These are phyloP conservation scores for Zaprionus davidi DNA, from an alignment of 1,140 invertebrate species.

Conservation along the genomic window DNA sequence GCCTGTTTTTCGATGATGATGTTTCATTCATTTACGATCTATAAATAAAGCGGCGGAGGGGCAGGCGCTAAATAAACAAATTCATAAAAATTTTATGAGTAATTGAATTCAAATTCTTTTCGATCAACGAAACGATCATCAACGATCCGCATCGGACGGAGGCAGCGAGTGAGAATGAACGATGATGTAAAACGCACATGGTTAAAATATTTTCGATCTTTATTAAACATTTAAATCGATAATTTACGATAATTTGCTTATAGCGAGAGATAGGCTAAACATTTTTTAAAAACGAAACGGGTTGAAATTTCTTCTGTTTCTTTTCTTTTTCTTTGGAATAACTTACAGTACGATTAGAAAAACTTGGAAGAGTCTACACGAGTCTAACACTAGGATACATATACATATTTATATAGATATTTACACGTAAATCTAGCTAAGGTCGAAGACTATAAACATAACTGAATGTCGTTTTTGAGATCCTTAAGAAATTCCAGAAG, in stretches of 20 bases:
- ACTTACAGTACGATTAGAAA: constrained; percentile 54
- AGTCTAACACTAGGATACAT: constrained; percentile 65
- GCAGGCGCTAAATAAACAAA: constrained; percentile 64
- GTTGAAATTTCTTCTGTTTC: not conserved
- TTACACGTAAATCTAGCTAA: constrained; percentile 41
- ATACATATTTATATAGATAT: constrained; percentile 25
- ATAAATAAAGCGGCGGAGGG: constrained; percentile 35
- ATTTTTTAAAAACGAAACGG: not conserved
- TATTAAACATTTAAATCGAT: constrained; percentile 65
- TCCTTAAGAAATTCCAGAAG: constrained; percentile 71
- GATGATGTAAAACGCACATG: constrained; percentile 59
- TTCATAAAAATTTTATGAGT: constrained; percentile 79
- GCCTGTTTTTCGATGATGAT: constrained; percentile 40
- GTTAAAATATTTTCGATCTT: constrained; percentile 74
- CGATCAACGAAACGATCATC: constrained; percentile 9
- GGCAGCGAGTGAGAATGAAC: not conserved
- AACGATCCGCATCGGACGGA: not conserved
- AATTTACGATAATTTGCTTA: constrained; percentile 6
- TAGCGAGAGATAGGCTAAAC: constrained; percentile 3
- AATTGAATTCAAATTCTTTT: constrained; percentile 62
- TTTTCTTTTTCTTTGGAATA: constrained; percentile 52
- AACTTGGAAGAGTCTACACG: constrained; percentile 23
- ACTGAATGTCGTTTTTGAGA: constrained; percentile 77
- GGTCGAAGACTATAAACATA: constrained; percentile 62
- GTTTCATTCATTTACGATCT: constrained; percentile 59